Percentiles rank a stretch among this genome's conserved stretches.
Conservation (phyloP, 2,797 vertebrate genomes). For the Tauraco hartlaubi region DNA sequence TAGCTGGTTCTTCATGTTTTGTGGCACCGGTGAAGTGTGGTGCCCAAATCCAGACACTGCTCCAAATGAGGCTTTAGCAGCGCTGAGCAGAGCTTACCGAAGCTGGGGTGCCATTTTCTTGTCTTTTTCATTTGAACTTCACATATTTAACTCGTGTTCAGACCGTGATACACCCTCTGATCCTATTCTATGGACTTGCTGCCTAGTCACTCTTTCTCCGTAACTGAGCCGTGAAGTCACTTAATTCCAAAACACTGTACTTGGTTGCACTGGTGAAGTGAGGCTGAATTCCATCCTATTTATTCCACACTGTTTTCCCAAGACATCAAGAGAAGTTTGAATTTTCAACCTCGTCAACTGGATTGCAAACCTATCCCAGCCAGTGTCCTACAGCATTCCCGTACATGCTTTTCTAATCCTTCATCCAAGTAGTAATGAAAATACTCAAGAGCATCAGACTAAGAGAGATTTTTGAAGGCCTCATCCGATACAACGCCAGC, state of each 20-base stretch:
- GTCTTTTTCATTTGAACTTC: not conserved
- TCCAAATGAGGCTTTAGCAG: not conserved
- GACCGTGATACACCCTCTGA: not conserved
- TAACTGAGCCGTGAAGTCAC: not conserved
- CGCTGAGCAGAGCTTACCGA: not conserved
- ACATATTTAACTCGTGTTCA: not conserved
- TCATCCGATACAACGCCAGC: accelerated
- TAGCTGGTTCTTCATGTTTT: not conserved
- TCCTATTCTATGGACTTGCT: not conserved
- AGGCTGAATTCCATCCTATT: not conserved
- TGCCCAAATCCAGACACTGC: not conserved
- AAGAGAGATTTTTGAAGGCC: not conserved
- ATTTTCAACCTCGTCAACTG: not conserved
- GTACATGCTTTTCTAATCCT: not conserved
- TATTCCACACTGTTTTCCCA: not conserved
- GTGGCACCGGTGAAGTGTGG: not conserved
- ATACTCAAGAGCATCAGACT: not conserved
- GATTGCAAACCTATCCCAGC: not conserved
- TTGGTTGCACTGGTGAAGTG: not conserved
- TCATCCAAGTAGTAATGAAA: not conserved
- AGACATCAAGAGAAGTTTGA: not conserved
- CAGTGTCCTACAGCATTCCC: not conserved
- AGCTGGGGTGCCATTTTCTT: not conserved
- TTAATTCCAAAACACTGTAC: not conserved
- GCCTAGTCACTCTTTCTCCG: not conserved